A percentile compares a stretch with the other conserved stretches of the same genome.
These are phyloP conservation scores for Drosophila bifasciata DNA, from an alignment of 1,140 invertebrate species.

Conservation along the genomic window DNA sequence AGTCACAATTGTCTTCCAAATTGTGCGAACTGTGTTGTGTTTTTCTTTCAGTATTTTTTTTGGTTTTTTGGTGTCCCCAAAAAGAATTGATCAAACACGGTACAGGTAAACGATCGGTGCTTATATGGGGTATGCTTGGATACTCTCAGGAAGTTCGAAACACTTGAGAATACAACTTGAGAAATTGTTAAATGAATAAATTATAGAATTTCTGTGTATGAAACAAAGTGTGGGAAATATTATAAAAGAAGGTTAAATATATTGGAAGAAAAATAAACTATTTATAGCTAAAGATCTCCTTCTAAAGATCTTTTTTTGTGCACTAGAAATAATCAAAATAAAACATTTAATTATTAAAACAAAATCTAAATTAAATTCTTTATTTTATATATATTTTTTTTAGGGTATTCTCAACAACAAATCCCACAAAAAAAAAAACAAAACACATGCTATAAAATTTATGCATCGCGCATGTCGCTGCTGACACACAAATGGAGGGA, in stretches of 20 bases:
- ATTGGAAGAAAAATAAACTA: too few relatives aligned
- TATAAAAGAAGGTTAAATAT: too few relatives aligned
- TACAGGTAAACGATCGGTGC: neutral
- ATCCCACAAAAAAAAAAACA: constrained; percentile 6
- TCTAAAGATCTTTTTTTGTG: too few relatives aligned
- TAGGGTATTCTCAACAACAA: constrained; percentile 26
- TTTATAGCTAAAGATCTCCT: too few relatives aligned
- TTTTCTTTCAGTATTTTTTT: neutral
- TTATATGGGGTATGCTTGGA: constrained; percentile 1
- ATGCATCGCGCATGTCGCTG: constrained; percentile 61
- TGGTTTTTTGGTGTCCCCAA: constrained; percentile 15
- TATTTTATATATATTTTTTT: neutral
- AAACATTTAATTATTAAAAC: too few relatives aligned
- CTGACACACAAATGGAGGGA: constrained; percentile 59
- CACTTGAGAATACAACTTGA: too few relatives aligned
- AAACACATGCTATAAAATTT: constrained; percentile 47
- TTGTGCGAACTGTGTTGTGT: constrained; percentile 51
- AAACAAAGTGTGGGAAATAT: constrained; percentile 6
- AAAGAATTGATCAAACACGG: constrained; percentile 21
- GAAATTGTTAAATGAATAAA: too few relatives aligned
- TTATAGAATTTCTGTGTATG: too few relatives aligned
- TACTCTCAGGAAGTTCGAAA: neutral
- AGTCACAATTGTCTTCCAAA: constrained; percentile 68
- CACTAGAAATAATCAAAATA: too few relatives aligned
- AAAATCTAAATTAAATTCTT: too few relatives aligned